phyloP scores from a whole-genome alignment of 2,113 vertebrate genomes.

The Neopipo cinnamomea region DNA sequence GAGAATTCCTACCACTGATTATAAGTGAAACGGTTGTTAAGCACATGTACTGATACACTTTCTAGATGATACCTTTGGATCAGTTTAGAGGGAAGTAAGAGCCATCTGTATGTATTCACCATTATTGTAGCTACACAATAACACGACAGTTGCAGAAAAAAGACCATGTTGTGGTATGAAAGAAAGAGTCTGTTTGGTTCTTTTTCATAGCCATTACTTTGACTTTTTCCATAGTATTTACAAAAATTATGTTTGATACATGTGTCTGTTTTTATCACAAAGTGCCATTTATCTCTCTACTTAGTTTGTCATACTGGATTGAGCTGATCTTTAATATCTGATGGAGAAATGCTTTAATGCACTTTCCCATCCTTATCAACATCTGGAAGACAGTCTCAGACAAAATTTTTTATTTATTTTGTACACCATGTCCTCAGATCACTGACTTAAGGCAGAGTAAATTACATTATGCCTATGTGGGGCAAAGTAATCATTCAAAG shows the following conservation, averaged over 20 bases:
- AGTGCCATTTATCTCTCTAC: not conserved
- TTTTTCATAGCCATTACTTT: not conserved
- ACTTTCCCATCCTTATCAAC: not conserved
- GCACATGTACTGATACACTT: not conserved
- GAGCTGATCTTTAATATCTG: not conserved
- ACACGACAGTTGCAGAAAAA: not conserved
- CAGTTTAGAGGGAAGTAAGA: not conserved
- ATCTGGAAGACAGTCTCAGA: constrained; percentile 3
- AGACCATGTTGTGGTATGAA: not conserved
- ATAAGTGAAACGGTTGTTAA: not conserved
- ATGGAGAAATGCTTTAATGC: not conserved
- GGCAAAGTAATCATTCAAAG: not conserved
- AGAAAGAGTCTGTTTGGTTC: not conserved
- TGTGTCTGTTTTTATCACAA: not conserved
- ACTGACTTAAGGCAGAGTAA: constrained; percentile 1
- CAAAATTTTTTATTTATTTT: not conserved
- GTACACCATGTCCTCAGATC: not conserved
- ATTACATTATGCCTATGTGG: not conserved
- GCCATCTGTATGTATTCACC: not conserved
- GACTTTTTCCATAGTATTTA: not conserved
- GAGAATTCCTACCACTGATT: not conserved
- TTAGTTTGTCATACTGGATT: not conserved
- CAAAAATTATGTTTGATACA: not conserved
- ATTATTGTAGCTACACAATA: not conserved
- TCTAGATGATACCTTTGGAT: not conserved